Evolutionary conservation across 2,797 vertebrate species (phyloP).

Genomic region (Liparis tanakae): DNA sequence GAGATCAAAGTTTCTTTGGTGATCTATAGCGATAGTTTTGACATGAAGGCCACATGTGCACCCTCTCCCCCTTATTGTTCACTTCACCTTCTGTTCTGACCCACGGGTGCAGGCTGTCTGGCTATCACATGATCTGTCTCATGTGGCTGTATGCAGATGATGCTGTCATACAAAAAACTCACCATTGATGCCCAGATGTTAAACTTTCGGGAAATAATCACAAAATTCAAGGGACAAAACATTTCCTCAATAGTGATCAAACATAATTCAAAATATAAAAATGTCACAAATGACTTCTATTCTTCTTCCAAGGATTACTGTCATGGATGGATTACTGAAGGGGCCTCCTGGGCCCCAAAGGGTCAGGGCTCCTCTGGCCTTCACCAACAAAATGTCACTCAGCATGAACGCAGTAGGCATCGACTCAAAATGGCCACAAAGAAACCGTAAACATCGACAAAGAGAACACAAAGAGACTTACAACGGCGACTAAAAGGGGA

Average conservation of each 20-base stretch:
- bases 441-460: neutral
- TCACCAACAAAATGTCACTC: too few relatives aligned
- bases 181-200: neutral
- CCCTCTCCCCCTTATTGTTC: neutral
- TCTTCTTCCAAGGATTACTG: too few relatives aligned
- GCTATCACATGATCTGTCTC: neutral
- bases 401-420: too few relatives aligned
- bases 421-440: too few relatives aligned
- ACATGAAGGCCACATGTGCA: neutral
- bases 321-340: too few relatives aligned
- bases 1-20: neutral
- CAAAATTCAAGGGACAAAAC: neutral
- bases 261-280: neutral
- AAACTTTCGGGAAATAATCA: neutral
- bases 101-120: neutral
- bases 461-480: neutral
- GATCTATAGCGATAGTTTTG: neutral
- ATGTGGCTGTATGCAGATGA: neutral
- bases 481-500: too few relatives aligned
- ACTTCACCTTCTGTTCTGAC: neutral
- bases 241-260: neutral
- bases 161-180: neutral
- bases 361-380: too few relatives aligned
- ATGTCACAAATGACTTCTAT: too few relatives aligned
- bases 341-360: too few relatives aligned